A percentile compares a stretch with the other conserved stretches of the same genome.
Conservation (phyloP, 2,888 invertebrate species). For the Mimachlamys varia region DNA sequence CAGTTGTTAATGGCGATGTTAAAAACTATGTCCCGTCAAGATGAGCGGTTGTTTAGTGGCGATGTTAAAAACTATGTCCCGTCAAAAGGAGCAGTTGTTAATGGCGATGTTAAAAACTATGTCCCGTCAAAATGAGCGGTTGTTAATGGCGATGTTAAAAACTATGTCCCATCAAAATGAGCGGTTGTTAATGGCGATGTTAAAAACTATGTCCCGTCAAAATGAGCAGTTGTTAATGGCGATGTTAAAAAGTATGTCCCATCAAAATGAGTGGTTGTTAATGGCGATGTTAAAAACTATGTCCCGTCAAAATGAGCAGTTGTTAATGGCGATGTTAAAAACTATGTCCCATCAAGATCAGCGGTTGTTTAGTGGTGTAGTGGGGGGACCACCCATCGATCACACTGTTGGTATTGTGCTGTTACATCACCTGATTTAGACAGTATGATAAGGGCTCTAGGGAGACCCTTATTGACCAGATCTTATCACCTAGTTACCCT, state of each 20-base stretch:
- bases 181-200: no score
- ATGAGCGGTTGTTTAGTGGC: neutral
- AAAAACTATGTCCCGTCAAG: neutral
- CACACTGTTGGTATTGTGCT: neutral
- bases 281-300: no score
- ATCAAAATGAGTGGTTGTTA: no score
- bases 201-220: neutral
- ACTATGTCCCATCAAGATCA: neutral
- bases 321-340: neutral
- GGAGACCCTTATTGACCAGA: neutral
- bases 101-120: no score
- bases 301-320: no score
- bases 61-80: neutral
- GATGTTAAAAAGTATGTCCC: neutral
- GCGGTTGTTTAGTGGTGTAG: neutral
- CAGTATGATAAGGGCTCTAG: neutral
- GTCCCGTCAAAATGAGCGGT: neutral
- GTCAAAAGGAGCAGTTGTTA: neutral
- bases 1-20: no score
- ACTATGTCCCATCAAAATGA: neutral
- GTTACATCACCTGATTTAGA: neutral
- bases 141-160: no score
- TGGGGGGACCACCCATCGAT: constrained; percentile 1
- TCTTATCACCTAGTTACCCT: neutral
- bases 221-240: neutral